phyloP scores from a whole-genome alignment of 2,797 vertebrate genomes.

The Pteronotus mesoamericanus region DNA sequence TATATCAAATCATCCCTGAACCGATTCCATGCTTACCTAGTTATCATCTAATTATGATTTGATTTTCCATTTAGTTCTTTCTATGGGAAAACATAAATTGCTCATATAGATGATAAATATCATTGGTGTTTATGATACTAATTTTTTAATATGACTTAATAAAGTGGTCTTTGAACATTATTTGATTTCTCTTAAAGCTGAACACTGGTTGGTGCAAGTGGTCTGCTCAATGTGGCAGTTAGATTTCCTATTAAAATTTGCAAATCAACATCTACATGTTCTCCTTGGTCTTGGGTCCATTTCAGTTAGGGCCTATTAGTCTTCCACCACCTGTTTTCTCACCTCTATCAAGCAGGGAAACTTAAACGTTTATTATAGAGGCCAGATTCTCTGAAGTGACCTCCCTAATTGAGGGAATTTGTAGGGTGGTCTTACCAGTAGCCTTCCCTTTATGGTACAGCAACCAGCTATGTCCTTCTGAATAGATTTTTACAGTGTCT shows the following conservation, averaged over 20 bases:
- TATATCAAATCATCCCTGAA: neutral
- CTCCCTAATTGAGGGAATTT: neutral
- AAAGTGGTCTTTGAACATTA: slow-evolving; percentile 38
- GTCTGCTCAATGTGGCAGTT: neutral
- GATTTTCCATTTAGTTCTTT: slow-evolving; percentile 50
- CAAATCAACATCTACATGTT: neutral
- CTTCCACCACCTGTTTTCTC: neutral
- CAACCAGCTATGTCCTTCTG: neutral
- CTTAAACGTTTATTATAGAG: neutral
- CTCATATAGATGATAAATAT: slow-evolving; percentile 16
- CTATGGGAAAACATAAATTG: neutral
- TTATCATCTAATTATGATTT: slow-evolving; percentile 54
- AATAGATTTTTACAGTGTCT: neutral
- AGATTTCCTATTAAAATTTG: neutral
- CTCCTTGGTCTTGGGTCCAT: neutral
- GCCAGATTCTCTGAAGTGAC: neutral
- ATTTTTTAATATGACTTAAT: slow-evolving; percentile 54
- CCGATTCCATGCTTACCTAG: slow-evolving; percentile 13
- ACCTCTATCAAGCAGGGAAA: neutral
- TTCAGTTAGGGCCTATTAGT: neutral
- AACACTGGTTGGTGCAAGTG: neutral
- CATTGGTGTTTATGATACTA: neutral
- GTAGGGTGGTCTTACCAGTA: no score
- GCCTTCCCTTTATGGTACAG: neutral
- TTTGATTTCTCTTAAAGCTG: slow-evolving; percentile 44